Percentiles rank a stretch among this genome's conserved stretches.
Evolutionary conservation across 2,888 invertebrate genomes (phyloP).

Genomic region (Drosophila mimetica): DNA sequence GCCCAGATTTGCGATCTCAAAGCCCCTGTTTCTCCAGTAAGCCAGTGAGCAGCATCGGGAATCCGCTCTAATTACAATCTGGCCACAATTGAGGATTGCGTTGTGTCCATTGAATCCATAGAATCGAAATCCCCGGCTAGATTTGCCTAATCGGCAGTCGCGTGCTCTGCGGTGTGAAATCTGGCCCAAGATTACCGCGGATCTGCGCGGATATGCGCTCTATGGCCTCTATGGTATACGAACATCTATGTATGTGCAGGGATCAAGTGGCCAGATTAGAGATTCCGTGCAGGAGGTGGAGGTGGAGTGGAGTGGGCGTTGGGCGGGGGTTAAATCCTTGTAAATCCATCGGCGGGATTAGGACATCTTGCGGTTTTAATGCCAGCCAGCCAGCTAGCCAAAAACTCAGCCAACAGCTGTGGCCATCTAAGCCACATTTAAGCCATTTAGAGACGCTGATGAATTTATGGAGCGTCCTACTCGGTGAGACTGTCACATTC

Average conservation of each 20-base stretch:
- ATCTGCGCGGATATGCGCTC: slow-evolving; percentile 54
- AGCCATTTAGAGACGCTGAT: slow-evolving; percentile 71
- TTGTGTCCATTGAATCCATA: slow-evolving; percentile 24
- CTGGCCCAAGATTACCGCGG: slow-evolving; percentile 63
- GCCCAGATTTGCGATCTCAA: slow-evolving; percentile 25
- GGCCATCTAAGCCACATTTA: slow-evolving; percentile 40
- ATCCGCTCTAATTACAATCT: slow-evolving; percentile 52
- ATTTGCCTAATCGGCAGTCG: slow-evolving; percentile 57
- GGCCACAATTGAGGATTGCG: slow-evolving; percentile 45
- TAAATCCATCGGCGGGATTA: slow-evolving; percentile 44
- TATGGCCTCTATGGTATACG: neutral
- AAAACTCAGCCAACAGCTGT: slow-evolving; percentile 33
- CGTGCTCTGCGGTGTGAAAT: slow-evolving; percentile 67
- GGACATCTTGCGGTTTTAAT: slow-evolving; percentile 49
- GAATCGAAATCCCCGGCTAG: slow-evolving; percentile 15
- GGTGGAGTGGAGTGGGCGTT: slow-evolving; percentile 7
- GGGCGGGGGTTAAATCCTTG: slow-evolving; percentile 43
- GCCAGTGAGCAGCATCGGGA: slow-evolving; percentile 5
- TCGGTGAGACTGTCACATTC: slow-evolving; percentile 9
- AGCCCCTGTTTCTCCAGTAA: slow-evolving; percentile 5
- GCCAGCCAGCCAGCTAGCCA: slow-evolving; percentile 26
- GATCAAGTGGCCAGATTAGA: slow-evolving; percentile 37
- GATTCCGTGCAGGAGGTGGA: neutral
- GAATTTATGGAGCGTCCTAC: slow-evolving; percentile 62
- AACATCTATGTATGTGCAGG: neutral